These are phyloP conservation scores for Theristicus caerulescens DNA, from an alignment of 2,113 vertebrate species.

Conservation along the genomic window DNA sequence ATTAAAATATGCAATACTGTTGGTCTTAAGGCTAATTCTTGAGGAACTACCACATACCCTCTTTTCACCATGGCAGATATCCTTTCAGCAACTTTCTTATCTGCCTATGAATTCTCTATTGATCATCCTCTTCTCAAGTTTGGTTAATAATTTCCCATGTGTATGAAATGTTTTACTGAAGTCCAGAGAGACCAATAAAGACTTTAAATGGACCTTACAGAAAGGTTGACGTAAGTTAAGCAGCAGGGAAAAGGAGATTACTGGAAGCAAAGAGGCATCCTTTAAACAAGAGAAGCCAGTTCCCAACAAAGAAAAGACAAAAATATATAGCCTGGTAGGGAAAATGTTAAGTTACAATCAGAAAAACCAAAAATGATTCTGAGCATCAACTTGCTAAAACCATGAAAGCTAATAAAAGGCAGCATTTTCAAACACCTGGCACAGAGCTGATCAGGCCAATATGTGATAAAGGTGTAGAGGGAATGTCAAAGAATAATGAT, in stretches of 20 bases:
- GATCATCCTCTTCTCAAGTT: neutral
- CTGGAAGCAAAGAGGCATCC: neutral
- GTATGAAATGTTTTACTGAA: neutral
- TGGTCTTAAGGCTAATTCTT: neutral
- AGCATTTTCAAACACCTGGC: neutral
- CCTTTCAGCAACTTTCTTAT: neutral
- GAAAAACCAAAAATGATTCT: neutral
- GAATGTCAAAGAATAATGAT: neutral
- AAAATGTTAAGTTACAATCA: neutral
- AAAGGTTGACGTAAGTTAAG: neutral
- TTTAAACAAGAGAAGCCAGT: neutral
- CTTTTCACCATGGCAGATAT: neutral
- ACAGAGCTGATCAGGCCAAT: neutral
- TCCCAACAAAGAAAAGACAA: neutral
- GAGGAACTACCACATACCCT: fast-evolving
- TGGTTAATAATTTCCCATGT: neutral
- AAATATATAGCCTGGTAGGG: neutral
- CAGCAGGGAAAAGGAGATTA: neutral
- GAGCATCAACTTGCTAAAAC: neutral
- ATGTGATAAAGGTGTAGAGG: neutral
- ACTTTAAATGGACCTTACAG: neutral
- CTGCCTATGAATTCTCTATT: neutral
- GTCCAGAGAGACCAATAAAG: neutral
- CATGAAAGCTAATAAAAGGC: neutral
- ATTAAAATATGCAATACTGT: neutral